phyloP scores from a whole-genome alignment of 2,113 vertebrate genomes.

The Gopherus flavomarginatus region DNA sequence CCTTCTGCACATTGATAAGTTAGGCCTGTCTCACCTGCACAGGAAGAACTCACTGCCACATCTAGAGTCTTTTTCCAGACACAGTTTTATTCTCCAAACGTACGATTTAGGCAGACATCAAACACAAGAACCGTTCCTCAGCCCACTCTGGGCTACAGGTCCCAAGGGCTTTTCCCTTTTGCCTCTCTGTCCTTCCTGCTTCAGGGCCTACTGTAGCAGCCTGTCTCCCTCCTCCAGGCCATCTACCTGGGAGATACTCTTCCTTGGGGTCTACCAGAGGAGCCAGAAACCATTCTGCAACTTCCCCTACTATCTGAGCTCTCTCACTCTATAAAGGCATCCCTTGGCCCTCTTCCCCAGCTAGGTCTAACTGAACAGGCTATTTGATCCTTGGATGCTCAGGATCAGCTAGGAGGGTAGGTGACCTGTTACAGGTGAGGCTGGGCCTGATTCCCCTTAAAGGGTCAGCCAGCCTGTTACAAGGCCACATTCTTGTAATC shows the following conservation, averaged over 20 bases:
- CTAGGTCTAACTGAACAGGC: not conserved
- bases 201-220: not conserved
- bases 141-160: not conserved
- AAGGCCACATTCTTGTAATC: not conserved
- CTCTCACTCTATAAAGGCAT: not conserved
- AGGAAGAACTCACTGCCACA: not conserved
- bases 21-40: not conserved
- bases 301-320: not conserved
- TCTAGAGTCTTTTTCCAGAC: not conserved
- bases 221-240: not conserved
- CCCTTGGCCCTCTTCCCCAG: too few relatives aligned
- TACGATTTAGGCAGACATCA: not conserved
- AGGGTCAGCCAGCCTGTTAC: not conserved
- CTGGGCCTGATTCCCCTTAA: not conserved
- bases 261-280: not conserved
- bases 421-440: not conserved
- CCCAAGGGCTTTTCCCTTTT: not conserved
- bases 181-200: not conserved
- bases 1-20: not conserved
- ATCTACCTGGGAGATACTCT: not conserved
- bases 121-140: not conserved
- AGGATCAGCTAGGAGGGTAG: not conserved
- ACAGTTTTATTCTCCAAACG: not conserved
- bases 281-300: not conserved
- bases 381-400: not conserved